phyloP scores from a whole-genome alignment of 2,888 invertebrate species.

The Melolontha melolontha region DNA sequence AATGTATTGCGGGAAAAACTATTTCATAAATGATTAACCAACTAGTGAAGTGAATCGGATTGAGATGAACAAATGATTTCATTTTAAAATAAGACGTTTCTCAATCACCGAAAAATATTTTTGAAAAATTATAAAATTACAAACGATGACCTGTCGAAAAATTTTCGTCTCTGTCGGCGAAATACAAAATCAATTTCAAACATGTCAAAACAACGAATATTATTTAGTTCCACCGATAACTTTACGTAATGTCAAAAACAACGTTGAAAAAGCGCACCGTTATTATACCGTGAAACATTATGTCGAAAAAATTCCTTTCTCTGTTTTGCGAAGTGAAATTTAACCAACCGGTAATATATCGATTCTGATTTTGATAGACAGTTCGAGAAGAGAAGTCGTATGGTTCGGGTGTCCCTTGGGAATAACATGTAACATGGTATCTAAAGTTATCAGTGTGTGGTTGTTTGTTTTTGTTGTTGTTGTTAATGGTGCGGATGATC shows the following conservation, averaged over 20 bases:
- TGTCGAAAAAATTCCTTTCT: slow-evolving; percentile 42
- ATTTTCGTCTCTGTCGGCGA: no score
- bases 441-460: slow-evolving; percentile 18
- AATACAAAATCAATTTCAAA: no score
- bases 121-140: no score
- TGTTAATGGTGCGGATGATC: slow-evolving; percentile 33
- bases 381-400: slow-evolving; percentile 36
- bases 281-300: slow-evolving; percentile 38
- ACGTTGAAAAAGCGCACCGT: slow-evolving; percentile 9
- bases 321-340: slow-evolving; percentile 41
- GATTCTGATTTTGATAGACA: slow-evolving; percentile 27
- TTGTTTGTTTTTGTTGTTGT: slow-evolving; percentile 18
- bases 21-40: no score
- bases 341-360: slow-evolving; percentile 24
- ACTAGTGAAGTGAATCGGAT: no score
- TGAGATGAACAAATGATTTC: no score
- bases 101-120: no score
- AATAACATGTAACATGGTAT: slow-evolving; percentile 36
- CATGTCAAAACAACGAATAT: neutral
- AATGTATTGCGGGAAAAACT: no score
- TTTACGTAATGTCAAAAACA: slow-evolving; percentile 38
- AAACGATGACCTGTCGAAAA: no score
- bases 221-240: slow-evolving; percentile 33
- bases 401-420: slow-evolving; percentile 23
- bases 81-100: no score